phyloP scores from a whole-genome alignment of 2,797 vertebrate species.

The Thamnophis elegans region DNA sequence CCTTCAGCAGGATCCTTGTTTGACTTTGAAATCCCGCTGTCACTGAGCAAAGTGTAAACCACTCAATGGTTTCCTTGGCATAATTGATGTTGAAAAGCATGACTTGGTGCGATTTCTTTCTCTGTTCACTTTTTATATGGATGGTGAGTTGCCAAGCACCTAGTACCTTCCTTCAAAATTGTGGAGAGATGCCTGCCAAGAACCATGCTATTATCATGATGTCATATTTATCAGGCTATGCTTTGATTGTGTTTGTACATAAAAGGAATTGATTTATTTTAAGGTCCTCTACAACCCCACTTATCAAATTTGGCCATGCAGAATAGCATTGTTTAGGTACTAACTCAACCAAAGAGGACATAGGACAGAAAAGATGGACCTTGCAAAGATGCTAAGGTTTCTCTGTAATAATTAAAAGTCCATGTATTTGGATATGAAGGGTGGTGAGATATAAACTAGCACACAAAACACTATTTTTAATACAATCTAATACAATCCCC shows the following conservation, averaged over 20 bases:
- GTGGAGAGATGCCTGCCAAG: conserved; percentile 49
- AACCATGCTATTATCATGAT: conserved; percentile 35
- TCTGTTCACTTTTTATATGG: conserved; percentile 38
- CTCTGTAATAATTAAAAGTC: not conserved
- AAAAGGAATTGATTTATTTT: conserved; percentile 57
- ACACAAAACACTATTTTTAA: not conserved
- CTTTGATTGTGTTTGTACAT: conserved; percentile 33
- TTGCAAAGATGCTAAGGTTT: not conserved
- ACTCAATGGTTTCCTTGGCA: conserved; percentile 20
- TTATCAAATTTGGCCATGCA: conserved; percentile 7
- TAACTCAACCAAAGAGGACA: not conserved
- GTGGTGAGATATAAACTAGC: not conserved
- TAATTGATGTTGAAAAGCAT: conserved; percentile 42
- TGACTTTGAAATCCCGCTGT: conserved; percentile 15
- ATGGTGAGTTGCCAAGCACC: conserved; percentile 46
- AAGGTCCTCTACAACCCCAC: conserved; percentile 26
- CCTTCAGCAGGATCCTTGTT: conserved; percentile 30
- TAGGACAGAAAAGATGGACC: not conserved
- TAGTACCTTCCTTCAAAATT: conserved; percentile 45
- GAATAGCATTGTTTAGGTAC: not conserved
- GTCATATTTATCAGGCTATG: conserved; percentile 40
- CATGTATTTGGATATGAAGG: not conserved
- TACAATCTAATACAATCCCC: not conserved
- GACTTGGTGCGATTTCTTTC: conserved; percentile 10
- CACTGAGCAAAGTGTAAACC: conserved; percentile 2